Evolutionary conservation across 1,140 invertebrate genomes (phyloP).

Genomic region (Lutraria rhynchaena): DNA sequence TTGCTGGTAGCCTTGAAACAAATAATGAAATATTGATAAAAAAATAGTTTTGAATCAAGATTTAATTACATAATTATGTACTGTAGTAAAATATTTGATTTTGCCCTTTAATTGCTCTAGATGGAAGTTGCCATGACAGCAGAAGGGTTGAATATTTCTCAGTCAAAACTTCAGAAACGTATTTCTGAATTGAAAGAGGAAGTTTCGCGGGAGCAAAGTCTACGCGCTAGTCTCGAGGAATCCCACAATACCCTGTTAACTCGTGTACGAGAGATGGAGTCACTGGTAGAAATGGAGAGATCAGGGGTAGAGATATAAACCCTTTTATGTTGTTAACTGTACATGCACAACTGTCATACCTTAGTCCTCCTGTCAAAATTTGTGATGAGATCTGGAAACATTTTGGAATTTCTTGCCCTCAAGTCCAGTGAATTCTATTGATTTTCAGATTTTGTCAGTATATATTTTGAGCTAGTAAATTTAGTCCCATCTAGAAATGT

Average conservation of each 20-base stretch:
- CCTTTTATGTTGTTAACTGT: too few species aligned
- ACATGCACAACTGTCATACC: too few species aligned
- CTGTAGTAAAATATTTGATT: not conserved
- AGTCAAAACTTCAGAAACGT: constrained; percentile 67
- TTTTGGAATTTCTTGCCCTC: too few species aligned
- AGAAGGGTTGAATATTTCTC: constrained; percentile 63
- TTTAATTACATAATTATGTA: not conserved
- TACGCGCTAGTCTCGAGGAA: constrained; percentile 74
- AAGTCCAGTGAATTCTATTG: too few species aligned
- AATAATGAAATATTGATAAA: too few species aligned
- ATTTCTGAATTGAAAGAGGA: constrained; percentile 72
- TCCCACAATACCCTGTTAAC: constrained; percentile 74
- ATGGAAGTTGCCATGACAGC: constrained; percentile 65
- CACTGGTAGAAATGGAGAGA: constrained; percentile 68
- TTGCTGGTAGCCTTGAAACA: too few species aligned
- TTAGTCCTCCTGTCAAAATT: too few species aligned
- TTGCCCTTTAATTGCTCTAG: constrained; percentile 53
- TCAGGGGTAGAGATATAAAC: constrained; percentile 59
- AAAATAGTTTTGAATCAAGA: too few species aligned
- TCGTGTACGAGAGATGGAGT: constrained; percentile 71
- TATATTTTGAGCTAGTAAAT: too few species aligned
- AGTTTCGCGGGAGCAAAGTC: constrained; percentile 69
- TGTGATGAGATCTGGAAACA: too few species aligned
- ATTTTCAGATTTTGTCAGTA: too few species aligned
- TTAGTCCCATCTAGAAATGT: too few species aligned